Base-by-base conservation (phyloP, 2,797 vertebrate species). In the Australoheros facetus region DNA sequence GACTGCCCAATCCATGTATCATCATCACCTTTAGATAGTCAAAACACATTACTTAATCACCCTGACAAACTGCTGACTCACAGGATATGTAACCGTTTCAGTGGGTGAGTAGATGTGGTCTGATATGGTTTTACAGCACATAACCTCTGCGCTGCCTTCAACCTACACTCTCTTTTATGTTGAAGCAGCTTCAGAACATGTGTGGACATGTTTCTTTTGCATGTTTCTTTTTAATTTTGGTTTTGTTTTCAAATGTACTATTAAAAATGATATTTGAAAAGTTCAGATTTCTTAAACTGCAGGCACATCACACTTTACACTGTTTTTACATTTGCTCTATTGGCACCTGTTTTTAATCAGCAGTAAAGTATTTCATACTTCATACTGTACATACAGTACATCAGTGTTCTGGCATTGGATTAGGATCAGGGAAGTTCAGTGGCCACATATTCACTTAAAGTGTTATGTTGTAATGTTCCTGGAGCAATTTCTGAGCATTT, bases 1-100 rank as follows among this genome's bases (percentile, higher is more conserved):
- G 71, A 45, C 58, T 79, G 69, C 39, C 73, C 42, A 39, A 73
- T 79, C 48, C 53, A 48, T 59, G 71, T 34, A 78, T 81, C 76
- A 80, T 85, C 83, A 79, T 56, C 83, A 79, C 64, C 76, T 77
- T 77, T 54, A 39, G 62, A 71, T 58, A 75, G 69, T 78, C 54
- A 78, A 73, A 88, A 78, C 58, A 70, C 53, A 76, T 80, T 73
- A 74, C 66, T 87, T 77, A 60, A 81, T 82, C 79, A 83, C 45
- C 53, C 62, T 76, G 82, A 81, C 28, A 75, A 83, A 82, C 30
- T 17, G 60, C 78, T 86, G 86, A 89, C 82, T 92, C 87, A 87
- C 48, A 34, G 60, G 56, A 85, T 69, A 78, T 13, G 51, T 78
- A 84, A 86, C 78, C 51, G 4, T 45, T 78, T 48, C 57, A 87